These are phyloP conservation scores for Zaprionus obscuricornis DNA, from an alignment of 2,888 invertebrate genomes.

Conservation along the genomic window DNA sequence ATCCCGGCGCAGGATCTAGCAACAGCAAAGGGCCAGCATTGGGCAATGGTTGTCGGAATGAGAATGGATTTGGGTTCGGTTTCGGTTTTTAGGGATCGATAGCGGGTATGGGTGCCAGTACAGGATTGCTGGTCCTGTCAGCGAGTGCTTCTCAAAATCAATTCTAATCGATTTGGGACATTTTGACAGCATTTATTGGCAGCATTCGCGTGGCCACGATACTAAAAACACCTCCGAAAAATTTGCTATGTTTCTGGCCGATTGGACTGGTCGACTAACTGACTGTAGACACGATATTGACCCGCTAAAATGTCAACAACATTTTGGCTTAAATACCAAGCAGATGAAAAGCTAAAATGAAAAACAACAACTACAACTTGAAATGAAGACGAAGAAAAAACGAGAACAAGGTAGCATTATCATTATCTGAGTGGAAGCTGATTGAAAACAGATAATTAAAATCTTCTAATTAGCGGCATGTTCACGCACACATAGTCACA, in stretches of 20 bases:
- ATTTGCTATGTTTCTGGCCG: constrained; percentile 15
- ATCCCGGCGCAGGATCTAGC: constrained; percentile 1
- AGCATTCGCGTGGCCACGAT: constrained; percentile 73
- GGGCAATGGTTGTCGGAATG: too few relatives aligned
- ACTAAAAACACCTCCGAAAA: constrained; percentile 63
- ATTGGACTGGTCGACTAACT: constrained; percentile 1
- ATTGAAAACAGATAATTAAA: constrained; percentile 76
- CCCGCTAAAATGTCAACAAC: constrained; percentile 61
- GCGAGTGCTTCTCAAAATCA: constrained; percentile 70
- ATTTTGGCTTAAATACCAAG: constrained; percentile 66
- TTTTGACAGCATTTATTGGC: constrained; percentile 79
- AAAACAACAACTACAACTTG: background rate
- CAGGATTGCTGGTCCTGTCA: constrained; percentile 57
- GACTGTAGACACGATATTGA: constrained; percentile 5
- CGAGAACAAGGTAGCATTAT: constrained; percentile 62
- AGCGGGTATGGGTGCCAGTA: constrained; percentile 20
- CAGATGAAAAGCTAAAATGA: constrained; percentile 9
- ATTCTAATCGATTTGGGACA: constrained; percentile 80
- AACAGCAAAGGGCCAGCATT: too few relatives aligned
- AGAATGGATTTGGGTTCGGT: too few relatives aligned
- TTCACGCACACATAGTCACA: constrained; percentile 67
- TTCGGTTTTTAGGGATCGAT: constrained; percentile 18
- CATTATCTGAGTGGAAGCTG: constrained; percentile 75
- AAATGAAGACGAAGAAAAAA: constrained; percentile 23
- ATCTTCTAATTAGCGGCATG: constrained; percentile 78